phyloP scores from a whole-genome alignment of 2,888 invertebrate genomes.

The Agriopis leucophaearia region DNA sequence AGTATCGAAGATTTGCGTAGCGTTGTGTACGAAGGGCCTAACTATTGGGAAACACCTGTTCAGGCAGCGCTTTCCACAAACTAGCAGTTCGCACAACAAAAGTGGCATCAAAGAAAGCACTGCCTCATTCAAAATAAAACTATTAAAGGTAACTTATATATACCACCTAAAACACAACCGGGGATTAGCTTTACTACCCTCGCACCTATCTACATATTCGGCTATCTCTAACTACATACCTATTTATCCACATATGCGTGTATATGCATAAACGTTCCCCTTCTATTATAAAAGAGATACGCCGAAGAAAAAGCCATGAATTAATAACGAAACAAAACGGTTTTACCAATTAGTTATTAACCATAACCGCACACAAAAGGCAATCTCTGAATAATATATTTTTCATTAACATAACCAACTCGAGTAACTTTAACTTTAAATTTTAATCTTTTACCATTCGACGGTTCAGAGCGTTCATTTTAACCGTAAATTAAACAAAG shows the following conservation, averaged over 20 bases:
- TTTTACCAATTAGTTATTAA: conserved; percentile 21
- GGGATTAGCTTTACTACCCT: conserved; percentile 1
- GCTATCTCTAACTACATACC: background rate
- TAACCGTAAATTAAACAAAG: conserved; percentile 1
- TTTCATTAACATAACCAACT: conserved; percentile 24
- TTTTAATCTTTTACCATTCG: conserved; percentile 18
- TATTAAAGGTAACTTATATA: background rate
- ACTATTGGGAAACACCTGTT: no score
- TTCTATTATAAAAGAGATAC: conserved; percentile 18
- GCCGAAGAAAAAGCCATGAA: conserved; percentile 22
- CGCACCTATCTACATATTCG: conserved; percentile 11
- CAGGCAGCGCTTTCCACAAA: no score
- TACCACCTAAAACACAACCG: background rate
- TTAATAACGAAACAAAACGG: conserved; percentile 23
- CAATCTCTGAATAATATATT: conserved; percentile 31
- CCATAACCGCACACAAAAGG: conserved; percentile 25
- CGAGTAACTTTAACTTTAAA: conserved; percentile 22
- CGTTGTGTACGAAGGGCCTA: no score
- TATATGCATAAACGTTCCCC: background rate
- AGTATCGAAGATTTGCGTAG: no score
- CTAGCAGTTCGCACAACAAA: no score
- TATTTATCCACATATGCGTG: background rate
- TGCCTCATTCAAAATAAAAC: background rate
- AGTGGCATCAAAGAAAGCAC: no score
- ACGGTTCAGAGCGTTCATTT: conserved; percentile 9